These are phyloP conservation scores for Candidula unifasciata DNA, from an alignment of 2,888 invertebrate genomes.

Conservation along the genomic window DNA sequence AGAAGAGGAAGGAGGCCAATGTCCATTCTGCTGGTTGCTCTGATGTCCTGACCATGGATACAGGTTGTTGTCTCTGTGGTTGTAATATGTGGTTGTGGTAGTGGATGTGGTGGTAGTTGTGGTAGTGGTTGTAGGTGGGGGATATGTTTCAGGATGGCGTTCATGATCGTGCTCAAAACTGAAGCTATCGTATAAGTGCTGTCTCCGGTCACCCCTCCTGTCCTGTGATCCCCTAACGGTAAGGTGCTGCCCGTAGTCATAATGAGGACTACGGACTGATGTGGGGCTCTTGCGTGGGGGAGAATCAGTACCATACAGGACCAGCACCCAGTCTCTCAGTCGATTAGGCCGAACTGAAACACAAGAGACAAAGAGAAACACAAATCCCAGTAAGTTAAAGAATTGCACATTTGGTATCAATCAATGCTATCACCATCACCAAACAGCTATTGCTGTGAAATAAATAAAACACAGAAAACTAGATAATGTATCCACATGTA, in stretches of 20 bases:
- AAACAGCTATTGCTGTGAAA: neutral
- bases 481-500: neutral
- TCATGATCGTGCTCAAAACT: slow-evolving; percentile 22
- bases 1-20: slow-evolving; percentile 37
- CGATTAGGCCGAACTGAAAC: slow-evolving; percentile 81
- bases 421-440: slow-evolving; percentile 10
- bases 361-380: slow-evolving; percentile 56
- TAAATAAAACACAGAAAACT: neutral
- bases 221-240: slow-evolving; percentile 37
- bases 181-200: slow-evolving; percentile 17
- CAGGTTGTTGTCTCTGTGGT: slow-evolving; percentile 16
- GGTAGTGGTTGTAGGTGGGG: slow-evolving; percentile 53
- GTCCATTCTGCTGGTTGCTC: slow-evolving; percentile 22
- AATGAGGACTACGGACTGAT: slow-evolving; percentile 56
- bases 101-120: slow-evolving; percentile 54
- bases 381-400: slow-evolving; percentile 37
- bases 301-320: slow-evolving; percentile 90
- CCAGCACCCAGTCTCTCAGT: slow-evolving; percentile 94
- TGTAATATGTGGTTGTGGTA: slow-evolving; percentile 36
- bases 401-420: neutral
- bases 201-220: slow-evolving; percentile 5
- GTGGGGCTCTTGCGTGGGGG: slow-evolving; percentile 67
- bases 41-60: slow-evolving; percentile 28
- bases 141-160: slow-evolving; percentile 33
- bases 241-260: slow-evolving; percentile 33